phyloP scores from a whole-genome alignment of 1,140 invertebrate species.

The Lasioglossum baleicum region DNA sequence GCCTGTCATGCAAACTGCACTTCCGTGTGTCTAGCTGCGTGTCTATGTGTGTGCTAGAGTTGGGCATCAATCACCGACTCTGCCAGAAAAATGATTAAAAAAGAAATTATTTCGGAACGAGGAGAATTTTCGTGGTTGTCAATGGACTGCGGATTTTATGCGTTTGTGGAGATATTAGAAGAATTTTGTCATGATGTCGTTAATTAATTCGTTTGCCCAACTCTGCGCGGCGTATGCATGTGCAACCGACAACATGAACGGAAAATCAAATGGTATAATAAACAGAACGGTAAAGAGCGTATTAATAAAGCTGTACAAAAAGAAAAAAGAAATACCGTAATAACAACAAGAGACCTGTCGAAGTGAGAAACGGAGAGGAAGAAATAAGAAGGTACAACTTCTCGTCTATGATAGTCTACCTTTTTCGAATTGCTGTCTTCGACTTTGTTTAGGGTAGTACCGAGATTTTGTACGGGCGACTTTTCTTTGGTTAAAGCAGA shows the following conservation, averaged over 20 bases:
- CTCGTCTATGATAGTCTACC: constrained; percentile 69
- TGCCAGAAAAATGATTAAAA: no score
- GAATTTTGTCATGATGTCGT: no score
- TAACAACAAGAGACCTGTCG: constrained; percentile 40
- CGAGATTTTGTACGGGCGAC: constrained; percentile 67
- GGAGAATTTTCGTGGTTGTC: no score
- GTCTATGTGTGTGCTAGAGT: background rate
- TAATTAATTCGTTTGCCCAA: no score
- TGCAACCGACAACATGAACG: background rate
- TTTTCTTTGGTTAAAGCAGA: constrained; percentile 73
- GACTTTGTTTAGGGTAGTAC: constrained; percentile 68
- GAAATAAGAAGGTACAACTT: constrained; percentile 49
- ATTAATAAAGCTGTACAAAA: constrained; percentile 46
- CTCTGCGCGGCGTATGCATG: background rate
- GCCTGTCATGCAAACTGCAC: constrained; percentile 48
- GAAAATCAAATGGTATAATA: constrained; percentile 26
- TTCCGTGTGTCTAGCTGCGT: constrained; percentile 18
- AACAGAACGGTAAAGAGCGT: constrained; percentile 44
- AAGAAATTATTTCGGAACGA: no score
- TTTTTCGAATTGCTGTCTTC: constrained; percentile 73
- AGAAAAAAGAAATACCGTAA: constrained; percentile 29
- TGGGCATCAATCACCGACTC: no score
- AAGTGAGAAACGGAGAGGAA: constrained; percentile 50
- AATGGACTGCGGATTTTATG: no score
- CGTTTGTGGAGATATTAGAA: no score